These are phyloP conservation scores for Gymnocheta viridis DNA, from an alignment of 2,888 invertebrate genomes.

Conservation along the genomic window DNA sequence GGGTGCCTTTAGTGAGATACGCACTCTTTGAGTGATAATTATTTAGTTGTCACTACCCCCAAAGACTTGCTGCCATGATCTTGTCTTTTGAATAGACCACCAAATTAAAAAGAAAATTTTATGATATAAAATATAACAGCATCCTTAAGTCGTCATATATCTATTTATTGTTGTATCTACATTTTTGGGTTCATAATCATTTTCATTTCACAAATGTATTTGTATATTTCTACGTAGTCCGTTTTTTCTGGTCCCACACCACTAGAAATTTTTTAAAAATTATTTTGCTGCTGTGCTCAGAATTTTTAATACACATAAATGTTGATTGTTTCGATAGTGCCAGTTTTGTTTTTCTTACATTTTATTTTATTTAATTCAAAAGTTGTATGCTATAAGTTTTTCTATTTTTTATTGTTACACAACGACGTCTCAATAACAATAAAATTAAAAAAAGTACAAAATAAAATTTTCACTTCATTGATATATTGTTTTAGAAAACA, in stretches of 20 bases:
- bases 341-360: neutral
- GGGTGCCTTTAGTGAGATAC: no score
- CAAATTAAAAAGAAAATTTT: no score
- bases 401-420: no score
- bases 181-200: neutral
- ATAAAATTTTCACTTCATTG: no score
- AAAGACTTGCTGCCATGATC: no score
- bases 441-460: no score
- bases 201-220: neutral
- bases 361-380: constrained; percentile 37
- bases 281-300: constrained; percentile 61
- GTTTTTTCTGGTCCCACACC: neutral
- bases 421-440: no score
- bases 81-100: no score
- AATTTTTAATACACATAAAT: constrained; percentile 64
- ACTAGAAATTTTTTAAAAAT: constrained; percentile 18
- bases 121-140: no score
- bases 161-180: neutral
- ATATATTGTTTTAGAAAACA: no score
- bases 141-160: neutral
- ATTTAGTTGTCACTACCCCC: no score
- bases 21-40: no score
- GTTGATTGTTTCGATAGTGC: neutral
- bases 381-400: constrained; percentile 20
- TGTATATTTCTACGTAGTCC: neutral